Conservation (phyloP, 2,888 invertebrate genomes). For the Euplagia quadripunctaria region DNA sequence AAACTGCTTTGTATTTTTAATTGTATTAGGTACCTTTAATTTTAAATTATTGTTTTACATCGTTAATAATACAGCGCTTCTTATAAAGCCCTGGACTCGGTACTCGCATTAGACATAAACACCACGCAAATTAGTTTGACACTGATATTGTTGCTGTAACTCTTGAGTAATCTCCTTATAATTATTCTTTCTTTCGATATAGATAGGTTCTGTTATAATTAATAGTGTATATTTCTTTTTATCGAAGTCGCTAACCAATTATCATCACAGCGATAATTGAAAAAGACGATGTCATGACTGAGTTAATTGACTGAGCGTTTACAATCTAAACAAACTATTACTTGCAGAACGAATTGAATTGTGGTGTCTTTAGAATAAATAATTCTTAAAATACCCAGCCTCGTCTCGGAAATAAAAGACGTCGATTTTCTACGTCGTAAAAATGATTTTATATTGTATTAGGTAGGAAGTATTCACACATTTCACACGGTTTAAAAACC, state of each 20-base stretch:
- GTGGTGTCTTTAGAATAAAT: conserved; percentile 37
- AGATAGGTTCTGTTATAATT: conserved; percentile 14
- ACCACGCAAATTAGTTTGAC: too few relatives aligned
- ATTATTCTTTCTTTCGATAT: too few relatives aligned
- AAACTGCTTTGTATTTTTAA: too few relatives aligned
- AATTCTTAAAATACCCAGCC: conserved; percentile 28
- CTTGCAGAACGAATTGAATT: conserved; percentile 42
- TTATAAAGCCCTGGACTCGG: too few relatives aligned
- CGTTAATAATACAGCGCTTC: too few relatives aligned
- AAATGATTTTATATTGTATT: conserved; percentile 31
- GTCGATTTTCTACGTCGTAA: conserved; percentile 26
- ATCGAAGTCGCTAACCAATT: conserved; percentile 29
- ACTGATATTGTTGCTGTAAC: too few relatives aligned
- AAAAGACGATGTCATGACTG: conserved; percentile 9
- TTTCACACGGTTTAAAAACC: conserved; percentile 52
- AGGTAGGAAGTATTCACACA: conserved; percentile 31
- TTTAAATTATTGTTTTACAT: too few relatives aligned
- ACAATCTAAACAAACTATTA: conserved; percentile 34
- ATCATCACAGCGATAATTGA: conserved; percentile 38
- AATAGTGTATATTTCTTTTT: conserved; percentile 29
- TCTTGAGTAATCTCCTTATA: too few relatives aligned
- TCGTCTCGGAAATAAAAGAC: conserved; percentile 15
- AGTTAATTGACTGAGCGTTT: conserved; percentile 32
- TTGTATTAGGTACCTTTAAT: too few relatives aligned
- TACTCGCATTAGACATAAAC: too few relatives aligned